These are phyloP conservation scores for Malacosoma neustria DNA, from an alignment of 2,888 invertebrate genomes.

Conservation along the genomic window DNA sequence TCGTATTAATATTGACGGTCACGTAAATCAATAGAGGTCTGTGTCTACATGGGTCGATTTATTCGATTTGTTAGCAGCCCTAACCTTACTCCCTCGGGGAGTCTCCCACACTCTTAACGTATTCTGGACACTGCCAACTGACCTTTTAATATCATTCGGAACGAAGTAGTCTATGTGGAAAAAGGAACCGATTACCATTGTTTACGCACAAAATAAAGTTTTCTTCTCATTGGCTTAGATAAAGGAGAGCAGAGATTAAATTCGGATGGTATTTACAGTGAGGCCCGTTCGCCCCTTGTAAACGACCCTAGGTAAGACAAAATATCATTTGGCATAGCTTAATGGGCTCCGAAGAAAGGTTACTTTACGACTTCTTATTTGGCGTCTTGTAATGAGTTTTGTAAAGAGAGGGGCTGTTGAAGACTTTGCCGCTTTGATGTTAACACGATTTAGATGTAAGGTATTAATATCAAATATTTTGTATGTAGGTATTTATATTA, in stretches of 20 bases:
- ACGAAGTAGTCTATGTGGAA: constrained; percentile 40
- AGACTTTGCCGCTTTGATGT: constrained; percentile 40
- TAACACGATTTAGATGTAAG: constrained; percentile 30
- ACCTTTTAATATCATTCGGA: constrained; percentile 50
- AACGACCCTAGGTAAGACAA: constrained; percentile 57
- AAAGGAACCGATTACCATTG: constrained; percentile 57
- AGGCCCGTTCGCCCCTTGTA: constrained; percentile 48
- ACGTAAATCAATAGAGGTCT: constrained; percentile 29
- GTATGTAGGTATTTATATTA: constrained; percentile 12
- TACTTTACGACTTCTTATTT: constrained; percentile 67
- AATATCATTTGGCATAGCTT: constrained; percentile 69
- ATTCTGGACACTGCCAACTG: constrained; percentile 49
- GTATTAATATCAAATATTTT: constrained; percentile 9
- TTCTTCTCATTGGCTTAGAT: constrained; percentile 59
- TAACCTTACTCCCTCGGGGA: constrained; percentile 15
- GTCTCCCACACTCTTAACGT: constrained; percentile 32
- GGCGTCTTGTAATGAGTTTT: constrained; percentile 66
- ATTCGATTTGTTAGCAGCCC: constrained; percentile 33
- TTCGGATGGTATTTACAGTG: constrained; percentile 55
- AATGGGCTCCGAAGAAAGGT: constrained; percentile 58
- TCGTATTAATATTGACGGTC: constrained; percentile 17
- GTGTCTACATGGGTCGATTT: constrained; percentile 27
- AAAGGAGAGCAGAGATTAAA: constrained; percentile 64
- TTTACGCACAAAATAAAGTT: constrained; percentile 68
- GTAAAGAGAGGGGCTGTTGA: constrained; percentile 40